These are phyloP conservation scores for Cotesia typhae DNA, from an alignment of 1,140 invertebrate genomes.

Conservation along the genomic window DNA sequence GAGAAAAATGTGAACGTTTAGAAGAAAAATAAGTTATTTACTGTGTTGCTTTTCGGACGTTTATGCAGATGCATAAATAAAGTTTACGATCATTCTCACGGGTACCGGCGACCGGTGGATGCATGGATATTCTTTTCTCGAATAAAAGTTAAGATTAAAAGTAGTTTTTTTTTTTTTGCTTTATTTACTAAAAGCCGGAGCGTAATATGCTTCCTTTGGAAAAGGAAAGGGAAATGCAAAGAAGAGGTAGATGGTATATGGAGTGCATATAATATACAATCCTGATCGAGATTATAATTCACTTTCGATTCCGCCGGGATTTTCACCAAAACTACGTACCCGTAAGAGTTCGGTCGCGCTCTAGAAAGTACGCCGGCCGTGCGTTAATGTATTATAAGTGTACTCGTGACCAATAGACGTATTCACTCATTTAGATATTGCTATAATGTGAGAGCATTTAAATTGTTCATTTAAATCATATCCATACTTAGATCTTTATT, in stretches of 20 bases:
- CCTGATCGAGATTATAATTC: constrained; percentile 37
- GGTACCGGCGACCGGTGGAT: constrained; percentile 4
- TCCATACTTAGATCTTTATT: constrained; percentile 5
- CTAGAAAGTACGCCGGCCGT: constrained; percentile 37
- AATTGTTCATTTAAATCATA: not conserved
- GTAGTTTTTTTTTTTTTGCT: constrained; percentile 4
- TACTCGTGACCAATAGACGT: constrained; percentile 22
- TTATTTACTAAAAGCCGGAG: not conserved
- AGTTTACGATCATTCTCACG: constrained; percentile 12
- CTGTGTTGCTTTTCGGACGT: too few relatives aligned
- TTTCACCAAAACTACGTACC: constrained; percentile 38
- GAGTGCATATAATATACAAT: not conserved
- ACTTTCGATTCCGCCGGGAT: constrained; percentile 39
- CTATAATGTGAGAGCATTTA: not conserved
- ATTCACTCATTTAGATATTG: not conserved
- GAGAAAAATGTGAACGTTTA: too few relatives aligned
- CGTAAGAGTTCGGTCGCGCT: constrained; percentile 30
- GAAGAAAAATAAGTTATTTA: too few relatives aligned
- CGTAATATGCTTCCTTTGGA: constrained; percentile 27
- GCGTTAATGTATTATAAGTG: constrained; percentile 28
- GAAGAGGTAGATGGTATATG: not conserved
- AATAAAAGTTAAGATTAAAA: too few relatives aligned
- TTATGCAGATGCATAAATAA: too few relatives aligned
- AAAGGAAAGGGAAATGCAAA: constrained; percentile 35
- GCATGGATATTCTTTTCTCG: not conserved